phyloP scores from a whole-genome alignment of 2,113 vertebrate species.

The Syngnathus typhle region DNA sequence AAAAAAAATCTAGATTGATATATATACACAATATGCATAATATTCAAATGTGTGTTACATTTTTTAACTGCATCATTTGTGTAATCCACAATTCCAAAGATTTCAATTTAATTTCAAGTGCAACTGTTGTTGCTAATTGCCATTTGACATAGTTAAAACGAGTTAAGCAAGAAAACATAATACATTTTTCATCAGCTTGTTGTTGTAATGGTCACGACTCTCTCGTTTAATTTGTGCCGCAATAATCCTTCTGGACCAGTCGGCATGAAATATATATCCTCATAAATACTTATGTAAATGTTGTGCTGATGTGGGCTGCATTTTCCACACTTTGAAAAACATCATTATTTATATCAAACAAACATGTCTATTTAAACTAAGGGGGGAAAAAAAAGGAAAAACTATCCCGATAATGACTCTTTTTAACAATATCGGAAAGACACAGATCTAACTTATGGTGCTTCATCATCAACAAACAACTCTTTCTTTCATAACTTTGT shows the following conservation, averaged over 20 bases:
- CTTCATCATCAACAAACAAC: slow-evolving; percentile 25
- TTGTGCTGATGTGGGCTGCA: slow-evolving; percentile 32
- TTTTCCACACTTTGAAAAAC: slow-evolving; percentile 24
- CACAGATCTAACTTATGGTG: slow-evolving; percentile 51
- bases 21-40: background rate
- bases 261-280: slow-evolving; percentile 77
- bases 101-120: slow-evolving; percentile 34
- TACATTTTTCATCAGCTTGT: slow-evolving; percentile 71
- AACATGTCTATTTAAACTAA: background rate
- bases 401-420: background rate
- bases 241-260: slow-evolving; percentile 71
- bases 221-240: slow-evolving; percentile 72
- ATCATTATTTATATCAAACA: slow-evolving; percentile 17
- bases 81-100: slow-evolving; percentile 7
- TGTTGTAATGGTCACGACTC: slow-evolving; percentile 73
- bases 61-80: background rate
- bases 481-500: slow-evolving; percentile 65
- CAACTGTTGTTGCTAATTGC: slow-evolving; percentile 59
- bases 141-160: slow-evolving; percentile 61
- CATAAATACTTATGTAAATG: slow-evolving; percentile 76
- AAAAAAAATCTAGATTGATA: background rate
- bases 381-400: background rate
- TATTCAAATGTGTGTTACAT: background rate
- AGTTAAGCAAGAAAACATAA: slow-evolving; percentile 66
- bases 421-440: background rate